phyloP scores from a whole-genome alignment of 2,888 invertebrate species.

The Junonia oenone region DNA sequence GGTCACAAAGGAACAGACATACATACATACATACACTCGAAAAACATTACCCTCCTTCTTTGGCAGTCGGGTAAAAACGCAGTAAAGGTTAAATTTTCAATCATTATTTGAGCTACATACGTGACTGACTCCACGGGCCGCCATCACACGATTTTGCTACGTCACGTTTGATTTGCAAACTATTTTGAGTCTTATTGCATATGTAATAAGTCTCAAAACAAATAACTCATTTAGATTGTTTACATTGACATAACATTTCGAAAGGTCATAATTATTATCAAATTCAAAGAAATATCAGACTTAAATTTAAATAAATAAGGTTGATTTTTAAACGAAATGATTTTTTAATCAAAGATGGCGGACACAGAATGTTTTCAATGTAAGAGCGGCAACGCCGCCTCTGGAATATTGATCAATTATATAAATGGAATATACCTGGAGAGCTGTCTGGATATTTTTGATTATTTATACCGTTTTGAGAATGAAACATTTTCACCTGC shows the following conservation, averaged over 20 bases:
- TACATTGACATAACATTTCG: slow-evolving; percentile 29
- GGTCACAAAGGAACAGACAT: too few species aligned
- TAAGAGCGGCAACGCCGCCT: slow-evolving; percentile 55
- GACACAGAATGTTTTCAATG: slow-evolving; percentile 41
- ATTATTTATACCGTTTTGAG: slow-evolving; percentile 3
- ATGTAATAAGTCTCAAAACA: background rate
- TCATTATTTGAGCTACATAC: slow-evolving; percentile 25
- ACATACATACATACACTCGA: too few species aligned
- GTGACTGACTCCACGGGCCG: slow-evolving; percentile 38
- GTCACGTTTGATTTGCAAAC: slow-evolving; percentile 15
- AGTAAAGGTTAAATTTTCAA: background rate
- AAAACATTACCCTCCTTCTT: too few species aligned
- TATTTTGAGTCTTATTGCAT: background rate
- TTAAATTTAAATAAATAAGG: background rate
- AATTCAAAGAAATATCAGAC: slow-evolving; percentile 1
- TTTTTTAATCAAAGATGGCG: slow-evolving; percentile 15
- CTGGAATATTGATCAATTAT: slow-evolving; percentile 53
- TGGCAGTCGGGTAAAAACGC: too few species aligned
- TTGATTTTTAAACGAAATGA: slow-evolving; percentile 4
- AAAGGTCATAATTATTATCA: slow-evolving; percentile 24
- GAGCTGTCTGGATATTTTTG: slow-evolving; percentile 6
- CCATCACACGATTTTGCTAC: slow-evolving; percentile 26
- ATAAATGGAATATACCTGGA: slow-evolving; percentile 47
- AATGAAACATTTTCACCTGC: slow-evolving; percentile 1
- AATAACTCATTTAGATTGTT: slow-evolving; percentile 20